Evolutionary conservation across 35 echinoderm and acorn worm species (phyloP).

Genomic region (Patiria miniata): DNA sequence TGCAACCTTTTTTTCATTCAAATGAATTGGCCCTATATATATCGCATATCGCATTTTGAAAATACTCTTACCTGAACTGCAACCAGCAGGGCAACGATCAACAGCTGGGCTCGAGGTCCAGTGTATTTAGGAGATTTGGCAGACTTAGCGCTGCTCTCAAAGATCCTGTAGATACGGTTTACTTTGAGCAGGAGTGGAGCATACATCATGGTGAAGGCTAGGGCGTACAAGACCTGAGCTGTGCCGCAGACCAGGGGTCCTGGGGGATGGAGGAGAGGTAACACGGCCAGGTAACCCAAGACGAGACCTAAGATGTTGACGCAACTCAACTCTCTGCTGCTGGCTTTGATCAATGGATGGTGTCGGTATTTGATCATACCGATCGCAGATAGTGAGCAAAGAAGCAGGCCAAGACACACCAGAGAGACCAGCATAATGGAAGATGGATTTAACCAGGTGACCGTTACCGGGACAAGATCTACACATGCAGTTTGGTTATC

Average conservation of each 20-base stretch:
- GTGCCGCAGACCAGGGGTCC: neutral
- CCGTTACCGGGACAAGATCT: neutral
- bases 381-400: neutral
- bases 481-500: neutral
- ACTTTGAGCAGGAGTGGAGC: constrained; percentile 20
- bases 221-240: neutral
- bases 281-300: constrained; percentile 15
- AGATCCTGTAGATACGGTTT: constrained; percentile 36
- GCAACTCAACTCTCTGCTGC: constrained; percentile 29
- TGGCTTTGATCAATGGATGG: constrained; percentile 34
- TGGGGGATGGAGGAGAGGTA: neutral
- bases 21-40: too few species aligned
- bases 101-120: constrained; percentile 14
- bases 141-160: neutral
- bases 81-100: constrained; percentile 19
- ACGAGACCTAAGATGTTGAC: constrained; percentile 16
- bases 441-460: neutral
- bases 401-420: neutral
- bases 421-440: neutral
- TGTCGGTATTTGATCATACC: constrained; percentile 10
- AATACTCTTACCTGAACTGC: constrained; percentile 8
- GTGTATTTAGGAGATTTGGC: neutral
- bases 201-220: constrained; percentile 18
- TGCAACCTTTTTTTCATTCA: too few species aligned
- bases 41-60: too few species aligned